Evolutionary conservation across 2,113 vertebrate genomes (phyloP), one percentile per base, ranked within the genome.

Genomic region (Felis chaus): DNA sequence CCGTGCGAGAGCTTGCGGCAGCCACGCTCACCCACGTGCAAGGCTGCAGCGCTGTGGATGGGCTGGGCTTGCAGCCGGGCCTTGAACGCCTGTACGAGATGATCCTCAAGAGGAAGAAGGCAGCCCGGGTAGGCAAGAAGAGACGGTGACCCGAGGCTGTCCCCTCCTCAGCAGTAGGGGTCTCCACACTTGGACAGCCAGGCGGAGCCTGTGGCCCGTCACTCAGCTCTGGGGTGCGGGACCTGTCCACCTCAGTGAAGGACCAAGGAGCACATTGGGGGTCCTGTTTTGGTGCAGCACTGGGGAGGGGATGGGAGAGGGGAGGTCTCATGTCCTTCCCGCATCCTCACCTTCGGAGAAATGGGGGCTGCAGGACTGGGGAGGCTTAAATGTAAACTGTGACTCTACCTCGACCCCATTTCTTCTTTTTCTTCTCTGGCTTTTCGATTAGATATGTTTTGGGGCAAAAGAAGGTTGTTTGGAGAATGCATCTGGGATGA

Each of bases 61-160:
- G 99, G 3, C 99, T 98, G 95, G 99, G 99, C 0, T 98, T 99
- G 82, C 99, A 99, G 96, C 97, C 97, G 0, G 99, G 99, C 55
- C 99, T 99, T 74, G 99, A 99, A 97, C 99, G 99, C 93, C 99
- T 99, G 5, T 99, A 99, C 0, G 99, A 99, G 93, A 99, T 99
- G 99, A 99, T 99, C 89, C 98, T 99, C 10, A 99, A 99, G 98
- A 98, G 99, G 97, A 99, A 99, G 98, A 99, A 99, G 98, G 98
- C 98, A 39, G 97, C 99, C 90, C 99, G 99, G 93, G 98, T 98
- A 97, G 98, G 99, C 98, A 99, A 98, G 98, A 99, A 98, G 83
- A 99, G 98, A 97, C 99, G 99, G 98, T 99, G 99, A 99, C 91
- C 55, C 0, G 48, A 65, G 55, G 36, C 81, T 1, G 9, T 18